Evolutionary conservation across 2,888 invertebrate species (phyloP), one percentile per base, ranked within the genome.

Genomic region (Eudasyphora cyanicolor): DNA sequence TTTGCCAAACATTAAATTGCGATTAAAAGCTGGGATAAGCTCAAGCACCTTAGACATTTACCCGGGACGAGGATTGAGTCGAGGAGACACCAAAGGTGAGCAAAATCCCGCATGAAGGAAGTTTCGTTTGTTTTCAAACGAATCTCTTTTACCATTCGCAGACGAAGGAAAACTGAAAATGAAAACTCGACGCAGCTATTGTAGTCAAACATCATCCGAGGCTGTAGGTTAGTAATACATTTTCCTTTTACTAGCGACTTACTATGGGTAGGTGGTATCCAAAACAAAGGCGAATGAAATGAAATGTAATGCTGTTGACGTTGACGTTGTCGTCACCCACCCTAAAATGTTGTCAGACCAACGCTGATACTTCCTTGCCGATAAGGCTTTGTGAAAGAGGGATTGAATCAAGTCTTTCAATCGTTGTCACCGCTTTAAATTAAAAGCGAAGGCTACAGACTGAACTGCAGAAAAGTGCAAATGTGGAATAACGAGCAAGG

Each of bases 1-100:
- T 88, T 88, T 88, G 85, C 87, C 86, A 87, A 88, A 88, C 87
- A 88, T 87, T 88, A 88, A 88, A 87, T 87, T 86, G 84, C 86
- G 88, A 88, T 88, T 88, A 88, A 87, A 88, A 88, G 85, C 86
- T 84, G 85, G 87, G 88, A 88, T 88, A 88, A 87, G 86, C 85
- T 80, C 75, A 42, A 82, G 78, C 79, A 81, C 81, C 84, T 83
- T 78, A 78, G 76, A 84, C 84, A 84, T 75, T 80, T 85, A 51
- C 75, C 19, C 12, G 29, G 38, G 51, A 27, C 24, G 29, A 67
- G 76, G 82, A 80, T 74, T 79, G 82, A 73, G 71, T 73, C 69
- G 27, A 17, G 17, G 12, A 70, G 42, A 76, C 49, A 82, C 32
- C 4, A 42, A 73, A 79, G 83, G 76, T 83, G 83, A 83, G 81